Conservation (phyloP, 1,140 invertebrate genomes). For the Diploscapter pachys region DNA sequence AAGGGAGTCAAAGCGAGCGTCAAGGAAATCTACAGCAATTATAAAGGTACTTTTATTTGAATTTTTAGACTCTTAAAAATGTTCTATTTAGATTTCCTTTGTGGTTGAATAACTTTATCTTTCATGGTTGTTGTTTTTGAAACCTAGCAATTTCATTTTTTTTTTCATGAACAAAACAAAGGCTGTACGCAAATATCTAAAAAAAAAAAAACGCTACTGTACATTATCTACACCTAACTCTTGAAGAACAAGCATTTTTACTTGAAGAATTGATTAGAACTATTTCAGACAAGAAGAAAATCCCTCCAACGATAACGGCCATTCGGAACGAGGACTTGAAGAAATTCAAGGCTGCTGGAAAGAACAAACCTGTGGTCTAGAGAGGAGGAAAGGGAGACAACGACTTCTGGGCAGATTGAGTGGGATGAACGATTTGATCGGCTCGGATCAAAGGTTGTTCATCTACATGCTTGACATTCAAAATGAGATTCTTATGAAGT, state of each 20-base stretch:
- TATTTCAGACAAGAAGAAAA: constrained; percentile 33
- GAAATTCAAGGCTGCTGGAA: constrained; percentile 49
- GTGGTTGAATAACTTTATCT: background rate
- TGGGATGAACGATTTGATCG: too few species aligned
- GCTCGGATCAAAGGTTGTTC: background rate
- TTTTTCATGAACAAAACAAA: background rate
- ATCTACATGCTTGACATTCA: background rate
- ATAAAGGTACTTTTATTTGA: constrained; percentile 27
- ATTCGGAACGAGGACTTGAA: constrained; percentile 43
- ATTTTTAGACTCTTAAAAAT: background rate
- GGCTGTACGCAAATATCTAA: background rate
- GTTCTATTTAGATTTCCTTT: constrained; percentile 12
- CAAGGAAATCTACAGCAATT: constrained; percentile 62
- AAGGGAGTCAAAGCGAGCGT: constrained; percentile 68
- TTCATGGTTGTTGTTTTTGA: constrained; percentile 1
- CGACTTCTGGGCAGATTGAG: too few species aligned
- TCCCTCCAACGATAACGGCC: constrained; percentile 40
- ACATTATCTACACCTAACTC: constrained; percentile 61
- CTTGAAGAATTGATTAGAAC: too few species aligned
- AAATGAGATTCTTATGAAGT: too few species aligned
- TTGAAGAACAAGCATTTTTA: background rate
- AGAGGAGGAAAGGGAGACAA: too few species aligned
- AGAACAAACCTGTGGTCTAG: constrained; percentile 38
- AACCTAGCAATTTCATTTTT: background rate
- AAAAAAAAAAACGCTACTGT: background rate